A percentile compares a stretch with the other conserved stretches of the same genome.
These are phyloP conservation scores for Vulpes vulpes DNA, from an alignment of 2,113 vertebrate genomes.

Conservation along the genomic window DNA sequence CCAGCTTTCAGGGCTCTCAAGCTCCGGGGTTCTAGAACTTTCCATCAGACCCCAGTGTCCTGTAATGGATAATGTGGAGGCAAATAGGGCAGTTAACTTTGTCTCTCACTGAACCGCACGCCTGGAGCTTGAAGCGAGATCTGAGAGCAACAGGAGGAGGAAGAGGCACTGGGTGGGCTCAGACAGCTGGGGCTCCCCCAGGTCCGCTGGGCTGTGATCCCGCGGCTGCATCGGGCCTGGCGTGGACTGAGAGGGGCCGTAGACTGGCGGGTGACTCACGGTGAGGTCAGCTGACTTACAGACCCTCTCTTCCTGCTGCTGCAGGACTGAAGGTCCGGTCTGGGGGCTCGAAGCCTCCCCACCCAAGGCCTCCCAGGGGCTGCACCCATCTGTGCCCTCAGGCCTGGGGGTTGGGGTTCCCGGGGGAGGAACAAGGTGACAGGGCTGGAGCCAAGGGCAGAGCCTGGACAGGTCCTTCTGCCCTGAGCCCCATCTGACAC, in stretches of 20 bases:
- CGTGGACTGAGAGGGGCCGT: not conserved
- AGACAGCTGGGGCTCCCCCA: not conserved
- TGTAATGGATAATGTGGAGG: not conserved
- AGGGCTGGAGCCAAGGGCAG: not conserved
- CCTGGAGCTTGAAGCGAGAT: not conserved
- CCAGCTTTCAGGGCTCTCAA: not conserved
- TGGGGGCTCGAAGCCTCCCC: accelerated
- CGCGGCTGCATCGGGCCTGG: accelerated
- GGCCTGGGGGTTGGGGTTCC: accelerated
- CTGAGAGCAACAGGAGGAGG: not conserved
- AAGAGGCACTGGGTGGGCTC: not conserved
- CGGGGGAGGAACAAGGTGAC: not conserved
- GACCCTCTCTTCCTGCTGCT: not conserved
- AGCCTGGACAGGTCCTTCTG: not conserved
- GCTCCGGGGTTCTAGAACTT: not conserved
- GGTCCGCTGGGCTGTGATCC: accelerated
- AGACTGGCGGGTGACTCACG: accelerated
- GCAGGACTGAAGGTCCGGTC: not conserved
- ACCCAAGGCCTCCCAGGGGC: not conserved
- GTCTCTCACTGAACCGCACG: not conserved
- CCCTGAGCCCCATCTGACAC: not conserved
- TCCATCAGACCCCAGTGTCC: not conserved
- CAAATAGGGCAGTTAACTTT: not conserved
- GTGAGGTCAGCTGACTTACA: not conserved
- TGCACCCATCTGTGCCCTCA: accelerated